Conservation (phyloP, 2,797 vertebrate genomes). For the Macropodus opercularis region DNA sequence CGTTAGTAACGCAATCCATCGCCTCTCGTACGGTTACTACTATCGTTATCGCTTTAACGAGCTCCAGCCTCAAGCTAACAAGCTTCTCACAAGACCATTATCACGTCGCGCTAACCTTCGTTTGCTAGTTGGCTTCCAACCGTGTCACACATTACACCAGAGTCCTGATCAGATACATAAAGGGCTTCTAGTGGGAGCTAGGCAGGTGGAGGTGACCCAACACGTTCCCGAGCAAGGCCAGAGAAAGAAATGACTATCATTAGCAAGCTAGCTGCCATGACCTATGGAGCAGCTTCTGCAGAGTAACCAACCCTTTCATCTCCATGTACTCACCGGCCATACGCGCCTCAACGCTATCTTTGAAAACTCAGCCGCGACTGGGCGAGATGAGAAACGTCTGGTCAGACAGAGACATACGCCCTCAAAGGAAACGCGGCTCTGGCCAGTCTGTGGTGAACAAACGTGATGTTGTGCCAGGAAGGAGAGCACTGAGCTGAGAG, state of each 20-base stretch:
- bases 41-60: background rate
- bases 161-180: background rate
- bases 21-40: background rate
- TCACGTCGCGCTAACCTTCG: no score
- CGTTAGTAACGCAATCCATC: background rate
- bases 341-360: background rate
- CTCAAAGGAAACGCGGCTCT: slow-evolving; percentile 10
- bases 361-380: slow-evolving; percentile 5
- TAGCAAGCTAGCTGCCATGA: slow-evolving; percentile 17
- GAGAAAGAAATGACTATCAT: slow-evolving; percentile 1
- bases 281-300: slow-evolving; percentile 18
- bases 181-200: slow-evolving; percentile 13
- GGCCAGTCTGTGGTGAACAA: slow-evolving; percentile 32
- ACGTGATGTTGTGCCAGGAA: slow-evolving; percentile 52
- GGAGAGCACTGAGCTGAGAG: background rate
- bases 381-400: background rate
- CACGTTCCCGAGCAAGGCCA: slow-evolving; percentile 47
- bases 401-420: slow-evolving; percentile 6
- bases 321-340: slow-evolving; percentile 31
- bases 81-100: background rate
- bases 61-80: background rate
- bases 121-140: background rate
- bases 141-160: rapidly evolving
- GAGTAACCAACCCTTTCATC: slow-evolving; percentile 6
- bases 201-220: slow-evolving; percentile 30